Percentiles rank a stretch among this genome's conserved stretches.
Conservation (phyloP, 1,140 invertebrate genomes). For the Papilio machaon region DNA sequence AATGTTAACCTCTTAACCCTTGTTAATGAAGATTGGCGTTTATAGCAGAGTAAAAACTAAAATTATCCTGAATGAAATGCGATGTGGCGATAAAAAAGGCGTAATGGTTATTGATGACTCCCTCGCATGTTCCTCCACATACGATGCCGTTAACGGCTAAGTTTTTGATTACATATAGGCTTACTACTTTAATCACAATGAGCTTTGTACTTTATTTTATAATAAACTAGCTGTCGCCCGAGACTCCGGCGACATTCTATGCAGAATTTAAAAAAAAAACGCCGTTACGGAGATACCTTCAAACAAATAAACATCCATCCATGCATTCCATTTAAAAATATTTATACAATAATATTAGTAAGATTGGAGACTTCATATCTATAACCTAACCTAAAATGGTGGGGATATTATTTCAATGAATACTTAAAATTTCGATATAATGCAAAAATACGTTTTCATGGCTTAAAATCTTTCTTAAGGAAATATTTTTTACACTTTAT, state of each 20-base stretch:
- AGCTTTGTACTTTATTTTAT: background rate
- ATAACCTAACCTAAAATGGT: too few relatives aligned
- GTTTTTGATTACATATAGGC: slow-evolving; percentile 5
- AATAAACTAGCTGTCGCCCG: too few relatives aligned
- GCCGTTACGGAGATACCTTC: too few relatives aligned
- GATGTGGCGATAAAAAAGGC: background rate
- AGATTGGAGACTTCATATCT: too few relatives aligned
- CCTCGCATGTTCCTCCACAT: slow-evolving; percentile 18
- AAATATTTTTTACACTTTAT: background rate
- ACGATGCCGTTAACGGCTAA: background rate
- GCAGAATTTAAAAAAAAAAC: too few relatives aligned
- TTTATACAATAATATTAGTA: too few relatives aligned
- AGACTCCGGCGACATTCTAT: too few relatives aligned
- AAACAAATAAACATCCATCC: too few relatives aligned
- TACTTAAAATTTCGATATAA: too few relatives aligned
- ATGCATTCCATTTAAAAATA: too few relatives aligned
- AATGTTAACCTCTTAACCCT: slow-evolving; percentile 38
- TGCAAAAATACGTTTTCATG: too few relatives aligned
- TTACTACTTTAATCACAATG: background rate
- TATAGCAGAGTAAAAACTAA: slow-evolving; percentile 52
- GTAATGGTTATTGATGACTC: slow-evolving; percentile 44
- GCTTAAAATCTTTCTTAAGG: background rate
- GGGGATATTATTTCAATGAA: too few relatives aligned
- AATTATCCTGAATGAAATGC: slow-evolving; percentile 37
- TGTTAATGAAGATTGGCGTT: slow-evolving; percentile 61